Evolutionary conservation across 2,888 invertebrate genomes (phyloP).

Genomic region (Eupithecia subumbrata): DNA sequence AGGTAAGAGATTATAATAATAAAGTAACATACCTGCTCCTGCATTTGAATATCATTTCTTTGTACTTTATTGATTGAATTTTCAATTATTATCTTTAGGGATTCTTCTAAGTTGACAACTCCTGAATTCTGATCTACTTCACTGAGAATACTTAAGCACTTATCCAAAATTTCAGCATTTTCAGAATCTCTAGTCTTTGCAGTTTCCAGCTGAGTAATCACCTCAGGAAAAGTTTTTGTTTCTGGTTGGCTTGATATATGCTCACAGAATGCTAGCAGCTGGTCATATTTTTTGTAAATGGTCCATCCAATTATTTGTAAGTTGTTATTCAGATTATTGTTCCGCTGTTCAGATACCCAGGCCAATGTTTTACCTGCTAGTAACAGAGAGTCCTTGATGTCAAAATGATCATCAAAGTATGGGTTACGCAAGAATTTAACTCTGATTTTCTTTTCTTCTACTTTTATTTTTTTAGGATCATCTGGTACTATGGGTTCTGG

Average conservation of each 20-base stretch:
- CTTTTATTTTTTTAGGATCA: constrained; percentile 67
- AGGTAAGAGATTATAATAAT: background rate
- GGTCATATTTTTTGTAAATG: constrained; percentile 87
- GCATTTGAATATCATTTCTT: constrained; percentile 83
- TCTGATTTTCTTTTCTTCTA: constrained; percentile 88
- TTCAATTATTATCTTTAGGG: constrained; percentile 79
- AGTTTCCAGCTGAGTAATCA: constrained; percentile 61
- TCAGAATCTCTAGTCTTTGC: constrained; percentile 53
- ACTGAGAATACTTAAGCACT: constrained; percentile 56
- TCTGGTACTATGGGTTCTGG: constrained; percentile 49
- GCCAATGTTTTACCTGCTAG: constrained; percentile 93
- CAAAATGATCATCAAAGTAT: constrained; percentile 95
- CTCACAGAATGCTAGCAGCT: constrained; percentile 60
- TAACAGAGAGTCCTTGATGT: constrained; percentile 87
- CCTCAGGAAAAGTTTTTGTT: constrained; percentile 64
- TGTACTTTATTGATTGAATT: constrained; percentile 82
- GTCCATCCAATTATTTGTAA: constrained; percentile 87
- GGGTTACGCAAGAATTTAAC: constrained; percentile 92
- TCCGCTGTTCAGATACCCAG: constrained; percentile 81
- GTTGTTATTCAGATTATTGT: constrained; percentile 81
- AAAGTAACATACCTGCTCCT: constrained; percentile 74
- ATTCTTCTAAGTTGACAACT: constrained; percentile 68
- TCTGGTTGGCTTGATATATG: constrained; percentile 51
- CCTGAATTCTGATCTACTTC: constrained; percentile 43
- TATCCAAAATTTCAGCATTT: constrained; percentile 53